phyloP scores from a whole-genome alignment of 2,888 invertebrate genomes.

The Rhynchonema sp. region DNA sequence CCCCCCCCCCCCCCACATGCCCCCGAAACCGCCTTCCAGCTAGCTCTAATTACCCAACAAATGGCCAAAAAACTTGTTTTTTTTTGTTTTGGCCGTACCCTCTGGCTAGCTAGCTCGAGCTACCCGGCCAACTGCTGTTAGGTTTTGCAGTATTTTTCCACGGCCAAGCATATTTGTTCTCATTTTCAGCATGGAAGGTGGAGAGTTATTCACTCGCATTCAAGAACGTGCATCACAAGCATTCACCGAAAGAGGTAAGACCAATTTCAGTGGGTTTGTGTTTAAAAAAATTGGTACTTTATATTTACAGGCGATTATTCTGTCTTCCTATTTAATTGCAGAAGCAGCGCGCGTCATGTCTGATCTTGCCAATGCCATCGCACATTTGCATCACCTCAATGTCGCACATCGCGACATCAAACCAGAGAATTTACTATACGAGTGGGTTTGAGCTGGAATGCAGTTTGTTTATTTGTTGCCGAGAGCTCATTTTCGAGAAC shows the following conservation, averaged over 20 bases:
- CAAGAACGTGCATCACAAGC: constrained; percentile 82
- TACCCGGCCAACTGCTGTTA: not conserved
- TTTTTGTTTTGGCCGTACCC: no score
- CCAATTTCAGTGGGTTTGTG: no score
- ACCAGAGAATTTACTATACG: constrained; percentile 76
- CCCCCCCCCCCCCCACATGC: no score
- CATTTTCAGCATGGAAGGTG: constrained; percentile 68
- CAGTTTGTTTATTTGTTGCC: not conserved
- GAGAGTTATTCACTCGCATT: constrained; percentile 86
- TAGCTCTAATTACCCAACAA: no score
- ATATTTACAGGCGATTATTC: no score
- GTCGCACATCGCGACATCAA: constrained; percentile 95
- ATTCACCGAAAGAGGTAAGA: constrained; percentile 68
- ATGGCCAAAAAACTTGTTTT: no score
- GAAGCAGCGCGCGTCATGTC: constrained; percentile 86
- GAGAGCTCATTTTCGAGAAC: no score
- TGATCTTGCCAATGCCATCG: constrained; percentile 82
- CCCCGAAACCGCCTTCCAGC: no score
- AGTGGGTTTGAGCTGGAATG: constrained; percentile 24
- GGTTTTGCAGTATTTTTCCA: not conserved
- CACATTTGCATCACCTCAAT: constrained; percentile 73
- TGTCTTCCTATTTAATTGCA: constrained; percentile 26
- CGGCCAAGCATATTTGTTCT: no score
- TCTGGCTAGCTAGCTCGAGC: no score
- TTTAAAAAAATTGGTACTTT: no score